A percentile compares a stretch with the other conserved stretches of the same genome.
These are phyloP conservation scores for Temnothorax unifasciatus DNA, from an alignment of 2,888 invertebrate species.

Conservation along the genomic window DNA sequence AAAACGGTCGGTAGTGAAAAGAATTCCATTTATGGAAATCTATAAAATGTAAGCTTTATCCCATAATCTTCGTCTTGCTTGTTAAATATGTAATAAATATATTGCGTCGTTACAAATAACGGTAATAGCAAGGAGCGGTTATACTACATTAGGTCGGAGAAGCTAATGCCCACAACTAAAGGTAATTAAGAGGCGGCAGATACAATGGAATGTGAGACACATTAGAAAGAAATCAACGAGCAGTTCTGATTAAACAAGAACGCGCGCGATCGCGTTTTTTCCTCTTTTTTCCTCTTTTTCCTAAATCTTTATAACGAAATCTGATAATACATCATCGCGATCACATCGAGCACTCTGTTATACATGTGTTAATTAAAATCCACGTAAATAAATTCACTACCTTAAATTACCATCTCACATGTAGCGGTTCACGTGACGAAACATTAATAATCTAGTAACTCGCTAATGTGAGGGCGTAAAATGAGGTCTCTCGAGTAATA, in stretches of 20 bases:
- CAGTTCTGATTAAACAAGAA: slow-evolving; percentile 25
- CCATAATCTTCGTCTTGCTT: slow-evolving; percentile 33
- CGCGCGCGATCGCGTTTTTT: slow-evolving; percentile 31
- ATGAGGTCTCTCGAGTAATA: not conserved
- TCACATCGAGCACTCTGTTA: slow-evolving; percentile 19
- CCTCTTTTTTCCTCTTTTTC: too few species aligned
- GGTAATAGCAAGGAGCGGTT: slow-evolving; percentile 60
- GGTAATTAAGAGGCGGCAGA: slow-evolving; percentile 67
- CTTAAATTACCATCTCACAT: slow-evolving; percentile 15
- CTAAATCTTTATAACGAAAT: not conserved
- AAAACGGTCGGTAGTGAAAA: slow-evolving; percentile 43
- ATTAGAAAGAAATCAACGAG: slow-evolving; percentile 31
- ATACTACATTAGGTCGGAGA: slow-evolving; percentile 60
- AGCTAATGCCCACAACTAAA: slow-evolving; percentile 73
- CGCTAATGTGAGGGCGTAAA: not conserved
- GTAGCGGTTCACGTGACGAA: not conserved
- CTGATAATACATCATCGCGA: not conserved
- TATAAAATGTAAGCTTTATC: slow-evolving; percentile 39
- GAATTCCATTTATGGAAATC: slow-evolving; percentile 27
- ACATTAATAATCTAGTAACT: slow-evolving; percentile 10
- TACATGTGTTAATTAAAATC: slow-evolving; percentile 24
- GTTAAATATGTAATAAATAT: slow-evolving; percentile 72
- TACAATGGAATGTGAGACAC: slow-evolving; percentile 61
- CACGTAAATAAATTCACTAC: slow-evolving; percentile 33
- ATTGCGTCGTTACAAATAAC: slow-evolving; percentile 55